Evolutionary conservation across 2,888 invertebrate species (phyloP).

Genomic region (Chaitophorus viminalis): DNA sequence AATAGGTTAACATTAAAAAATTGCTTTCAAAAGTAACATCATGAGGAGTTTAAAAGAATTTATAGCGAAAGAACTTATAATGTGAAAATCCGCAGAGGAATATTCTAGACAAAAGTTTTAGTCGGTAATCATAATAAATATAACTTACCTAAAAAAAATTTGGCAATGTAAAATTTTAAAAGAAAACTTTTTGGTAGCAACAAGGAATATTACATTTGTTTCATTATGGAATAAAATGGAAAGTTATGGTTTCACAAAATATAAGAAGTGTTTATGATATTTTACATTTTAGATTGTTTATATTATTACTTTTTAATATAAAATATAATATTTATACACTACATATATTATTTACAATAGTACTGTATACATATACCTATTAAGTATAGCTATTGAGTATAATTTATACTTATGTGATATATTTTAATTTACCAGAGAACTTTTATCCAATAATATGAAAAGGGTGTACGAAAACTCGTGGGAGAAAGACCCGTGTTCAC

Average conservation of each 20-base stretch:
- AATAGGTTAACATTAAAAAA: conserved; percentile 36
- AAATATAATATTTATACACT: neutral
- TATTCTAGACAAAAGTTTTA: conserved; percentile 49
- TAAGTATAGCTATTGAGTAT: too few species aligned
- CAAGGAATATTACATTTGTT: conserved; percentile 45
- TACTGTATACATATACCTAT: too few species aligned
- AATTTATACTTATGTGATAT: too few species aligned
- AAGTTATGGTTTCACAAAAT: conserved; percentile 26
- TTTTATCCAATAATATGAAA: too few species aligned
- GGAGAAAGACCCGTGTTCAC: too few species aligned
- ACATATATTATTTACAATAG: too few species aligned
- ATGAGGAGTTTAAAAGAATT: conserved; percentile 18
- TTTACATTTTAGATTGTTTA: too few species aligned
- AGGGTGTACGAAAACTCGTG: too few species aligned
- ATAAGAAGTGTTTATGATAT: conserved; percentile 27
- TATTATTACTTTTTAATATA: neutral
- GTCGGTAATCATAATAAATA: conserved; percentile 57
- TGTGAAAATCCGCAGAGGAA: conserved; percentile 39
- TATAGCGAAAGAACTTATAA: conserved; percentile 7
- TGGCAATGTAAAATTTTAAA: conserved; percentile 50
- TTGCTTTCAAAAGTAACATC: neutral
- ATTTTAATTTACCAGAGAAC: too few species aligned
- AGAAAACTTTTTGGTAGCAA: conserved; percentile 38
- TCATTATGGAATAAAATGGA: conserved; percentile 27
- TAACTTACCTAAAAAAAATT: conserved; percentile 47